These are phyloP conservation scores for Ellobius talpinus DNA, from an alignment of 2,113 vertebrate species.

Conservation along the genomic window DNA sequence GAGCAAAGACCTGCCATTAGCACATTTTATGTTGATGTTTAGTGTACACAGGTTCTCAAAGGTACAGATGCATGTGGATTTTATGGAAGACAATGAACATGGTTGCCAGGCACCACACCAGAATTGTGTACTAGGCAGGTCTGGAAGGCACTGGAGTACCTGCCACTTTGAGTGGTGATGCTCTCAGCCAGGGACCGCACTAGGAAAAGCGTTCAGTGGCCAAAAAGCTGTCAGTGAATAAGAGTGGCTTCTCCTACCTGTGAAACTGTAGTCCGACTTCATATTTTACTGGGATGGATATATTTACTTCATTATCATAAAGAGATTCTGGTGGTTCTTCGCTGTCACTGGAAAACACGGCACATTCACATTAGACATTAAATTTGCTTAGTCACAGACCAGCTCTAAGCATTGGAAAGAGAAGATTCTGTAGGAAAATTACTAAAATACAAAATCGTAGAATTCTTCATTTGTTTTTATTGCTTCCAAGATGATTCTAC, in stretches of 20 bases:
- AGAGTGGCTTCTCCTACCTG: slow-evolving; percentile 87
- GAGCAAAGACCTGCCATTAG: background rate
- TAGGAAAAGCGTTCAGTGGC: background rate
- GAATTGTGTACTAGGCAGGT: background rate
- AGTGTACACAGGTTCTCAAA: background rate
- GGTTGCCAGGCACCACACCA: background rate
- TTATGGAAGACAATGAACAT: background rate
- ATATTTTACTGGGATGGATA: slow-evolving; percentile 93
- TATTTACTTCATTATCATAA: slow-evolving; percentile 89
- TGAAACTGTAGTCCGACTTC: slow-evolving; percentile 92
- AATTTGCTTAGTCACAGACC: background rate
- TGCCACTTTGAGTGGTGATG: background rate
- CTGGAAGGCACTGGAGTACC: background rate
- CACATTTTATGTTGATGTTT: background rate
- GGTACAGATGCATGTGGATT: background rate
- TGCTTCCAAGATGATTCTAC: background rate
- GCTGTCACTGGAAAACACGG: slow-evolving; percentile 91
- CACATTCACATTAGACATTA: background rate
- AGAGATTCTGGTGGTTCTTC: slow-evolving; percentile 90
- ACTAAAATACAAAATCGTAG: background rate
- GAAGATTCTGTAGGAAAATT: background rate
- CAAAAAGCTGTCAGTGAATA: background rate
- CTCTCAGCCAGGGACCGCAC: background rate
- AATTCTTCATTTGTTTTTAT: background rate
- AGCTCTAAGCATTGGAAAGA: background rate